Evolutionary conservation across 2,888 invertebrate genomes (phyloP), one percentile per base, ranked within the genome.

Genomic region (Pyrocoelia pectoralis): DNA sequence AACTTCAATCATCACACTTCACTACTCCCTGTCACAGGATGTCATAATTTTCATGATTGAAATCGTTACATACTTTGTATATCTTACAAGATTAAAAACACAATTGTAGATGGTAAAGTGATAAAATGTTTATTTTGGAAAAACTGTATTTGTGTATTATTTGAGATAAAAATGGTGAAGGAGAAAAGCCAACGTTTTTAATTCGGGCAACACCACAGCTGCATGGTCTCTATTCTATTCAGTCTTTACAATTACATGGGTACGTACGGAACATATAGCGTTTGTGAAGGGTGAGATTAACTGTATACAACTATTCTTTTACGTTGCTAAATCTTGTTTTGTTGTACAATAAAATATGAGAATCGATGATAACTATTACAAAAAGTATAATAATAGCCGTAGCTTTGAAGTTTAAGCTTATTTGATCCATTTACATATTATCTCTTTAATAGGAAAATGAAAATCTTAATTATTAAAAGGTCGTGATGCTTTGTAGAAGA

Each of bases 221-320:
- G 76, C 69, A 71, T 68, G 69, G 67, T 70, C 72, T 70, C 72
- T 70, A 73, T 74, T 73, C 71, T 72, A 68, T 46, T 46, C 46
- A 46, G 17, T 70, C 72, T 69, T 71, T 68, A 74, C 74, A 74
- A 74, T 75, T 74, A 74, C 71, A 72, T 71, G 70, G 69, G 29
- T 50, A 50, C 24, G 28, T 29, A 24, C 17, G 29, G 18, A 24
- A 50, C 50, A 28, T 50, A 50, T 12, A 50, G 18, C 13, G 24
- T 50, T 50, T 29, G 12, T 50, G 50, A 50, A 29, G 50, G 53
- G 46, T 46, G 46, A 46, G 46, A 46, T 46, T 46, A 46, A 46
- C 46, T 46, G 46, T 46, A 33, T 33, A 33, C 33, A 33, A 33
- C 33, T n/a, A 33, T 33, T 33, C 33, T 33, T 33, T 33, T 33